Conservation (phyloP, 2,797 vertebrate species). For the Dendrocincla tyrannina region DNA sequence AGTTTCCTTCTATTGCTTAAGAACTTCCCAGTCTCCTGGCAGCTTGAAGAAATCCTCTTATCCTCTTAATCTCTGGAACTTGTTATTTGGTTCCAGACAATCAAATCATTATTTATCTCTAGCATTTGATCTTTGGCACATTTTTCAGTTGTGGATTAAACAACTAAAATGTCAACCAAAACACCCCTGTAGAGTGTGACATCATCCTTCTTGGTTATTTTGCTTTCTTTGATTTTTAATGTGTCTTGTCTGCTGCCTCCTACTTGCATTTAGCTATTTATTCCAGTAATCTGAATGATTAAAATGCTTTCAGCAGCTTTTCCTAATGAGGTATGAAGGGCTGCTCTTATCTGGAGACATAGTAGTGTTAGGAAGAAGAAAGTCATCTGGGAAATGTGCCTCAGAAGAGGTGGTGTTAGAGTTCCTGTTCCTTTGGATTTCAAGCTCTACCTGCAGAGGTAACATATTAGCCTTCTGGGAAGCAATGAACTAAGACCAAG, state of each 20-base stretch:
- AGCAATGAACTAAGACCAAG: not conserved
- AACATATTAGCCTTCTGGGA: not conserved
- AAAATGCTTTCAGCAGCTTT: not conserved
- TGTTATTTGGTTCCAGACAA: accelerated
- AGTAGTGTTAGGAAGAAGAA: not conserved
- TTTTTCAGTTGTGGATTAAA: not conserved
- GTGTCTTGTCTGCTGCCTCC: accelerated
- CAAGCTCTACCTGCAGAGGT: not conserved
- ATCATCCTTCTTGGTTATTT: not conserved
- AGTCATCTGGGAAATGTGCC: not conserved
- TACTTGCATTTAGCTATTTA: not conserved
- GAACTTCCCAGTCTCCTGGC: not conserved
- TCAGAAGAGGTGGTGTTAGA: not conserved
- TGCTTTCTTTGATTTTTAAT: not conserved
- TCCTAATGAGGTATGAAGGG: not conserved
- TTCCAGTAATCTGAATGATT: not conserved
- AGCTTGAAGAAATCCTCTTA: not conserved
- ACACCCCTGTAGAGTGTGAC: not conserved
- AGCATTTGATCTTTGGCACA: not conserved
- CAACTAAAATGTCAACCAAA: not conserved
- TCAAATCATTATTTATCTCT: not conserved
- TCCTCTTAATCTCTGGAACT: not conserved
- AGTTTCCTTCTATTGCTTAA: not conserved
- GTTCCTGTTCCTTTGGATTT: not conserved
- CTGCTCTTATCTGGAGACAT: not conserved